Evolutionary conservation across 2,888 invertebrate species (phyloP).

Genomic region (Heteromurus nitidus): DNA sequence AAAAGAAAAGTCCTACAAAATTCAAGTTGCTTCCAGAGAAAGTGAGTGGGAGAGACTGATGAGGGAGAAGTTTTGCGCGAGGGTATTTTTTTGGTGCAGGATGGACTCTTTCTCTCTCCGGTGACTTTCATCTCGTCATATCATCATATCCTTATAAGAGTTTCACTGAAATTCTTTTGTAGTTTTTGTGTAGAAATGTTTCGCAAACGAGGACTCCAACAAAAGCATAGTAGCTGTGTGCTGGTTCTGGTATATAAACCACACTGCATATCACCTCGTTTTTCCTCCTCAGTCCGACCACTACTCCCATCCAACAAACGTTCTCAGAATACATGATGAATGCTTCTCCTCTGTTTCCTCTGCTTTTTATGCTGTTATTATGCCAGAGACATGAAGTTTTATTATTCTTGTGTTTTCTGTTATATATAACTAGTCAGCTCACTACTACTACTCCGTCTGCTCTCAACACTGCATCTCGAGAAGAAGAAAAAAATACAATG

Average conservation of each 20-base stretch:
- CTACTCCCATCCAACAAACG: constrained; percentile 45
- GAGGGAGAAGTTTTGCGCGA: too few relatives aligned
- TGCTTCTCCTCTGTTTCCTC: constrained; percentile 25
- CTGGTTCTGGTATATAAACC: background rate
- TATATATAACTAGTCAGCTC: background rate
- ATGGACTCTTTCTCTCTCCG: constrained; percentile 38
- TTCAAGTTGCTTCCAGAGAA: constrained; percentile 34
- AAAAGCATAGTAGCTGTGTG: too few relatives aligned
- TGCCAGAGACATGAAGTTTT: constrained; percentile 49
- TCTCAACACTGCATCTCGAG: too few relatives aligned
- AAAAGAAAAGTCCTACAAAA: constrained; percentile 17
- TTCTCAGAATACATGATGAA: constrained; percentile 52
- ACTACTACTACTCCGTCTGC: too few relatives aligned
- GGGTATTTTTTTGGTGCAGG: background rate
- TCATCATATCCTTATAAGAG: constrained; percentile 1
- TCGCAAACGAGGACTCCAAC: too few relatives aligned
- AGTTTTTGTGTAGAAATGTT: too few relatives aligned
- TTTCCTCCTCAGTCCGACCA: constrained; percentile 22
- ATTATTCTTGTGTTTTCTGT: constrained; percentile 43
- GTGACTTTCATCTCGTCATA: background rate
- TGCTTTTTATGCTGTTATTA: constrained; percentile 45
- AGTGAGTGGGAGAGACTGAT: background rate
- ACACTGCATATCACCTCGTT: constrained; percentile 26
- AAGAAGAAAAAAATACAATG: constrained; percentile 34
- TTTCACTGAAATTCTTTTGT: too few relatives aligned